Percentiles rank a stretch among this genome's conserved stretches.
Evolutionary conservation across 2,797 vertebrate species (phyloP).

Genomic region (Xerus rutilus): DNA sequence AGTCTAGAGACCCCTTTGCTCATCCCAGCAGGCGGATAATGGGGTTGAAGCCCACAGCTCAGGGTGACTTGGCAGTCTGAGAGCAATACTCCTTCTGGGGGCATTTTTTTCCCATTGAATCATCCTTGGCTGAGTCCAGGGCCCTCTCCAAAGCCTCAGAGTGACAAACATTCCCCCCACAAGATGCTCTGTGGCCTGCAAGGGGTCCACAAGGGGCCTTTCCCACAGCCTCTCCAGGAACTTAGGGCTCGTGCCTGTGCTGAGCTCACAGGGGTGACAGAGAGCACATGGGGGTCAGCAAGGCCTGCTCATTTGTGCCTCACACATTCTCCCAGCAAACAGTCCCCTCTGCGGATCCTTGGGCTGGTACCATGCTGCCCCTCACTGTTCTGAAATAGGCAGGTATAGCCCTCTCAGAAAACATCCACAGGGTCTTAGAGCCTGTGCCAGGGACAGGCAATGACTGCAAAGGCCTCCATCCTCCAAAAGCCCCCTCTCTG

Average conservation of each 20-base stretch:
- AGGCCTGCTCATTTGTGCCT: accelerated
- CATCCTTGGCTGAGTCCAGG: slow-evolving; percentile 83
- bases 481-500: background rate
- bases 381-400: background rate
- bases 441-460: background rate
- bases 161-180: slow-evolving; percentile 63
- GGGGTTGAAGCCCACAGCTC: slow-evolving; percentile 15
- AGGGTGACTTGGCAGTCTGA: slow-evolving; percentile 69
- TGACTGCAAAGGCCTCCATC: background rate
- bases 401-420: background rate
- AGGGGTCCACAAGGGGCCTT: slow-evolving; percentile 74
- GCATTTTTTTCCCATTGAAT: slow-evolving; percentile 87
- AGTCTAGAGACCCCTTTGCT: background rate
- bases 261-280: background rate
- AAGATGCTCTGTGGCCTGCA: slow-evolving; percentile 41
- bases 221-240: slow-evolving; percentile 65
- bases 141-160: slow-evolving; percentile 57
- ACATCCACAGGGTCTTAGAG: background rate
- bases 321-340: accelerated
- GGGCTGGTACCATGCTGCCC: background rate
- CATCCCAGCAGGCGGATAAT: slow-evolving; percentile 70
- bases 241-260: background rate
- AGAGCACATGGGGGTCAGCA: accelerated
- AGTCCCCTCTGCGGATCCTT: background rate
- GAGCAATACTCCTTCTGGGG: slow-evolving; percentile 67